phyloP scores from a whole-genome alignment of 1,140 invertebrate genomes.

The Nilaparvata lugens region DNA sequence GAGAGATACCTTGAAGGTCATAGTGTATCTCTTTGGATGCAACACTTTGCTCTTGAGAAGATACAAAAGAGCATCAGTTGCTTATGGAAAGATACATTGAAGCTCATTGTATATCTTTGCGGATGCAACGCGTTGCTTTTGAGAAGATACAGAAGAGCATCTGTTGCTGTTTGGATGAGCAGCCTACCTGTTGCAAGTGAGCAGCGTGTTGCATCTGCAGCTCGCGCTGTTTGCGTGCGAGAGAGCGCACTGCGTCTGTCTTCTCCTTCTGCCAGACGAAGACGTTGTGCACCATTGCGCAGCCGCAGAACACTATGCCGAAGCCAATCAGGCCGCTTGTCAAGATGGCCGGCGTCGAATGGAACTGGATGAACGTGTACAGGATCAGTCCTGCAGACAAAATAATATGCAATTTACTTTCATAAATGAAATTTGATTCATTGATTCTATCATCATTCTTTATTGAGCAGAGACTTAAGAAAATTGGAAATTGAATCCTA shows the following conservation, averaged over 20 bases:
- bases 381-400: constrained; percentile 72
- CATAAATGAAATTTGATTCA: no score
- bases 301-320: constrained; percentile 84
- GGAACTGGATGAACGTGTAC: constrained; percentile 86
- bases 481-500: no score
- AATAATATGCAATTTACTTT: constrained; percentile 35
- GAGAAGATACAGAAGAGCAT: no score
- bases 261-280: constrained; percentile 83
- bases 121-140: no score
- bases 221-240: constrained; percentile 37
- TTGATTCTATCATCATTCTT: no score
- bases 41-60: no score
- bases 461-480: no score
- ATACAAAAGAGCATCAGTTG: no score
- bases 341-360: constrained; percentile 81
- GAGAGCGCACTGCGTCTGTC: constrained; percentile 46
- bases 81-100: no score
- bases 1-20: neutral
- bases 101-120: no score
- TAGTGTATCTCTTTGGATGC: no score
- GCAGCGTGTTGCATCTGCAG: constrained; percentile 12
- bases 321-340: constrained; percentile 80
- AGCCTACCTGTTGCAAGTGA: neutral
- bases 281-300: constrained; percentile 87
- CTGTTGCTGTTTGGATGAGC: no score